phyloP scores from a whole-genome alignment of 2,888 invertebrate genomes.

The Lasiommata megera region DNA sequence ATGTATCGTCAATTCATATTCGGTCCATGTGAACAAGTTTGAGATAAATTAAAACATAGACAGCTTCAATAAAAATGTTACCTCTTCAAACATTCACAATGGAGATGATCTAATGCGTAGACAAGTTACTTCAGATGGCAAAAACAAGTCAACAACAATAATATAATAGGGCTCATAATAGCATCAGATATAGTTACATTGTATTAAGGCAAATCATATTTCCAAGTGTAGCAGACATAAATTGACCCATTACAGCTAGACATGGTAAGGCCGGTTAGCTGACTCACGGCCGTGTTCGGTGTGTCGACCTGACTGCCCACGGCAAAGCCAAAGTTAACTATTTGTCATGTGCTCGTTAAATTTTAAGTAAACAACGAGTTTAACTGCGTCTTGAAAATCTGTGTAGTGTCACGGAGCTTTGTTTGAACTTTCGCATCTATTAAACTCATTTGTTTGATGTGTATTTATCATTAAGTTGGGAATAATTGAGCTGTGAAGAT shows the following conservation, averaged over 20 bases:
- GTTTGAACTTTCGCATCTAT: constrained; percentile 13
- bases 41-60: no score
- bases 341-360: constrained; percentile 27
- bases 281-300: constrained; percentile 27
- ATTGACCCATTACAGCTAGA: constrained; percentile 33
- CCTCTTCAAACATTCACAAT: no score
- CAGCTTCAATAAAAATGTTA: no score
- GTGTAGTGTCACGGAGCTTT: constrained; percentile 5
- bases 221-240: constrained; percentile 25
- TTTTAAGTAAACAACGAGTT: constrained; percentile 20
- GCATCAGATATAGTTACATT: constrained; percentile 10
- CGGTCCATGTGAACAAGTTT: no score
- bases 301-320: constrained; percentile 18
- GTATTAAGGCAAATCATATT: constrained; percentile 27
- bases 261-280: constrained; percentile 21
- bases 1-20: no score
- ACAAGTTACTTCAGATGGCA: not conserved
- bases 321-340: constrained; percentile 14
- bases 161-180: constrained; percentile 18
- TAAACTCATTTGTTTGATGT: constrained; percentile 1
- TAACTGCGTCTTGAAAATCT: constrained; percentile 6
- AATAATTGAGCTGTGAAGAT: not conserved
- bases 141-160: constrained; percentile 6
- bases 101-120: constrained; percentile 5
- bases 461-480: not conserved